phyloP scores from a whole-genome alignment of 2,113 vertebrate genomes.

The Hippocampus abdominalis region DNA sequence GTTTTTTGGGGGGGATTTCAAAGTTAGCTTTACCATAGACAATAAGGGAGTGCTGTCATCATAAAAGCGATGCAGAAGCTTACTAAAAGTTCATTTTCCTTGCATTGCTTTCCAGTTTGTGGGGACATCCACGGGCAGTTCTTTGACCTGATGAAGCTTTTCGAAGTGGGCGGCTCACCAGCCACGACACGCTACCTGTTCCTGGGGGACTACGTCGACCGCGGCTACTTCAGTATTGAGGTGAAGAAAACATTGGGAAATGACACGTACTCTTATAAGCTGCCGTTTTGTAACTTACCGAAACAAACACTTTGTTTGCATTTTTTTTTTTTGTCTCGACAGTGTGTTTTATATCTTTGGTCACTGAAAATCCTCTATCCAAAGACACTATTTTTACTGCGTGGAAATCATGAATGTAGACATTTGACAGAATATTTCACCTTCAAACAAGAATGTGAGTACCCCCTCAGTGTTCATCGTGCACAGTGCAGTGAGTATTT shows the following conservation, averaged over 20 bases:
- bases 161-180: slow-evolving; percentile 81
- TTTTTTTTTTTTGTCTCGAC: slow-evolving; percentile 28
- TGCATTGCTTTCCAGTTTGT: slow-evolving; percentile 66
- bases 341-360: slow-evolving; percentile 84
- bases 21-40: too few relatives aligned
- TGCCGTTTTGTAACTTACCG: background rate
- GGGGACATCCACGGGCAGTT: slow-evolving; percentile 82
- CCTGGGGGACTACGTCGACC: slow-evolving; percentile 88
- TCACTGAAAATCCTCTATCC: slow-evolving; percentile 83
- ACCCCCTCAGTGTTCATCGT: slow-evolving; percentile 17
- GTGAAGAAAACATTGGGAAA: slow-evolving; percentile 40
- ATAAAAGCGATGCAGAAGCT: too few relatives aligned
- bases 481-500: background rate
- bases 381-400: slow-evolving; percentile 82
- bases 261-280: background rate
- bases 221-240: slow-evolving; percentile 94
- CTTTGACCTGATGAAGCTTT: slow-evolving; percentile 83
- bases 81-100: slow-evolving; percentile 1
- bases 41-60: too few relatives aligned
- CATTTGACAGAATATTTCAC: slow-evolving; percentile 86
- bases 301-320: slow-evolving; percentile 23
- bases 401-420: slow-evolving; percentile 85
- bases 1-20: too few relatives aligned
- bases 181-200: slow-evolving; percentile 81
- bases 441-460: slow-evolving; percentile 87